Evolutionary conservation across 2,888 invertebrate species (phyloP), one percentile per base, ranked within the genome.

Genomic region (Drosophila falleni): DNA sequence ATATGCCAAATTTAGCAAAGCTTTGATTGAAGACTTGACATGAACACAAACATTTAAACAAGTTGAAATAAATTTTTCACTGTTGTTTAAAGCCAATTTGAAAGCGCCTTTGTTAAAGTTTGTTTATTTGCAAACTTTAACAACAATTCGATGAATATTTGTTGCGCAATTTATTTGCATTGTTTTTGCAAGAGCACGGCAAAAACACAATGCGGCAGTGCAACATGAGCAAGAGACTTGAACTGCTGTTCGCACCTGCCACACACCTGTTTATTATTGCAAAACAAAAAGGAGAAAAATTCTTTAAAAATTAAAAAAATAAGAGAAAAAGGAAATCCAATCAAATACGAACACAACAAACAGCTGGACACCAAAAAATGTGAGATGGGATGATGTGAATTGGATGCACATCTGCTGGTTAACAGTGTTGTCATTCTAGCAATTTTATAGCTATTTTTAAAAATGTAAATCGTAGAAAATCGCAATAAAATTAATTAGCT

Each of bases 221-320:
- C 54, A 46, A 59, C 49, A 47, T 42, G 54, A 53, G 70, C 13
- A 33, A 46, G 31, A 31, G 50, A 23, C 29, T 9, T 10, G 31
- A 29, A 8, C 49, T 56, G 63, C 49, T 64, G 58, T 64, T 64
- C 42, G 53, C 70, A 44, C 58, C 37, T 49, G 72, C 55, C 42
- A 59, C 41, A 54, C 74, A 83, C 67, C 81, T 84, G 75, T 84
- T 74, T 68, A 88, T 87, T 80, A 81, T 74, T 74, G 53, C 61
- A 73, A 51, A 19, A 16, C 13, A 44, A 26, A 13, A 31, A 11
- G 16, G 16, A 31, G 11, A 47, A 26, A 35, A 11, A 26, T 35
- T 41, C 10, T 39, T 63, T 50, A 35, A 35, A 29, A 49, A 15
- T 47, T 11, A 8, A 37, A 49, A n/a, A 31, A 15, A 47, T n/a